These are phyloP conservation scores for Chloropsis cyanopogon DNA, from an alignment of 2,113 vertebrate genomes.

Conservation along the genomic window DNA sequence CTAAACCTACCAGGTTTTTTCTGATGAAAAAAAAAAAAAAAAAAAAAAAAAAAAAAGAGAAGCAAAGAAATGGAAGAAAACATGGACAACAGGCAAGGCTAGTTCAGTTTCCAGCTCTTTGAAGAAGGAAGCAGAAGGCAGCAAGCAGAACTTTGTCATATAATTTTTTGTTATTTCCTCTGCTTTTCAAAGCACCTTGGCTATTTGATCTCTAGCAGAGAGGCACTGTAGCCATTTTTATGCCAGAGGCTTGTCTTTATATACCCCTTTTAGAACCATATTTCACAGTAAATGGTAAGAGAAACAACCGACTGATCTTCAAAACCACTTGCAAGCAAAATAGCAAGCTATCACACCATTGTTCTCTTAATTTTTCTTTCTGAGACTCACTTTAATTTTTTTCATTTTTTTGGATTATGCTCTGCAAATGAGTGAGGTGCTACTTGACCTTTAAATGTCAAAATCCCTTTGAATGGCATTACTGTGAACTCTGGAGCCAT, in stretches of 20 bases:
- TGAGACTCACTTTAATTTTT: background rate
- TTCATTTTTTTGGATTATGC: background rate
- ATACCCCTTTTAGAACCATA: background rate
- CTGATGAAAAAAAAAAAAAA: background rate
- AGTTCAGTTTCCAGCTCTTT: background rate
- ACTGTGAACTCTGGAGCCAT: background rate
- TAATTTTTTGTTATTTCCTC: background rate
- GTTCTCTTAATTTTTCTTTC: background rate
- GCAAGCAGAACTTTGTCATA: background rate
- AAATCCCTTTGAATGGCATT: background rate
- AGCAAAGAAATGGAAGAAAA: background rate
- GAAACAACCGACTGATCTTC: background rate
- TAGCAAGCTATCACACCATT: background rate
- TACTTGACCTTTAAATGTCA: constrained; percentile 53
- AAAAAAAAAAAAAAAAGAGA: background rate
- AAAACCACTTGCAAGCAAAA: background rate
- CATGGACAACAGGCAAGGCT: background rate
- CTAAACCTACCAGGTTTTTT: background rate
- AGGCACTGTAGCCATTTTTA: background rate
- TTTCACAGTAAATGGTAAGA: background rate
- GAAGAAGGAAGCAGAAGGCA: background rate
- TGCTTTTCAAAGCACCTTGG: background rate
- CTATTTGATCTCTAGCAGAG: background rate
- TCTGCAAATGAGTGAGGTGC: background rate
- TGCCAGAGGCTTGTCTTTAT: background rate